phyloP scores from a whole-genome alignment of 2,113 vertebrate genomes.

The Pygoscelis antarcticus region DNA sequence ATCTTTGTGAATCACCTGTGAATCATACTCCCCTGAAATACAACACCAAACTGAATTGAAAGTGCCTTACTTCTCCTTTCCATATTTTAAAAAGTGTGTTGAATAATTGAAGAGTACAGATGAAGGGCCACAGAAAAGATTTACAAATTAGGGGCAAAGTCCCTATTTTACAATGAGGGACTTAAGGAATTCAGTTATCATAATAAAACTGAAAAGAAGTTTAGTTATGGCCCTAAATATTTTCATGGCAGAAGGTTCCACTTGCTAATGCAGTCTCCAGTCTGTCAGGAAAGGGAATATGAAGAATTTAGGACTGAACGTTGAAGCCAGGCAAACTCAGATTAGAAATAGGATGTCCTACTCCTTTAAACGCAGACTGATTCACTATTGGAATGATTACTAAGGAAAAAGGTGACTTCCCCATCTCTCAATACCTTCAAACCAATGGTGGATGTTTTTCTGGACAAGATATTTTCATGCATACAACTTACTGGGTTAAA shows the following conservation, averaged over 20 bases:
- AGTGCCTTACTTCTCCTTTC: neutral
- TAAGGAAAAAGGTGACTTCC: neutral
- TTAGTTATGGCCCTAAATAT: neutral
- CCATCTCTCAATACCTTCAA: neutral
- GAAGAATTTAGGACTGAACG: neutral
- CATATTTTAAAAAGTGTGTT: neutral
- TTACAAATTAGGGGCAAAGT: neutral
- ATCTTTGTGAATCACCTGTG: slow-evolving; percentile 54
- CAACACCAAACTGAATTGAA: neutral
- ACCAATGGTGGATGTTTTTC: neutral
- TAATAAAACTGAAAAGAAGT: neutral
- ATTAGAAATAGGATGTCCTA: neutral
- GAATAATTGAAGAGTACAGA: slow-evolving; percentile 13
- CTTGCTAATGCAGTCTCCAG: neutral
- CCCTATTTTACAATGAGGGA: neutral
- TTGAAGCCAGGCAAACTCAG: neutral
- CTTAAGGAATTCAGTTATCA: neutral
- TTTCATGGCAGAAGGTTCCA: neutral
- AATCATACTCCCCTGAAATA: slow-evolving; percentile 36
- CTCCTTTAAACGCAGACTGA: neutral
- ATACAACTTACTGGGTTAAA: neutral
- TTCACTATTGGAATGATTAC: neutral
- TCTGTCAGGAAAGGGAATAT: neutral
- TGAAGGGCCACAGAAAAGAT: neutral
- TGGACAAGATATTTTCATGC: neutral